A percentile compares a stretch with the other conserved stretches of the same genome.
phyloP scores from a whole-genome alignment of 2,113 vertebrate species.

The Rousettus leschenaultii region DNA sequence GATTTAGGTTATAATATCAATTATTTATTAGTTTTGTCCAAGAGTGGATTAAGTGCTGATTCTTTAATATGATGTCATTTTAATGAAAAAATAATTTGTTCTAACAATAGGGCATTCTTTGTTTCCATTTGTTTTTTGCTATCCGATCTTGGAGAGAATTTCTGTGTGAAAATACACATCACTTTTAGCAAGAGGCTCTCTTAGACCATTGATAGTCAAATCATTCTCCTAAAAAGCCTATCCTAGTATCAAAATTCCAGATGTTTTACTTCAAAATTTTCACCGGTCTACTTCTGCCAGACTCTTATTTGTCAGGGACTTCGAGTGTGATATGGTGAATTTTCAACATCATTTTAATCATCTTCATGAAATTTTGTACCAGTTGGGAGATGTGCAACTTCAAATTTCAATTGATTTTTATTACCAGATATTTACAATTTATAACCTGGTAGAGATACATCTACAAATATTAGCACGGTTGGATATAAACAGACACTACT shows the following conservation, averaged over 20 bases:
- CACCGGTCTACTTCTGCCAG: background rate
- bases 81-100: conserved; percentile 27
- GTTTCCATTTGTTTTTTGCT: conserved; percentile 21
- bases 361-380: background rate
- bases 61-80: conserved; percentile 1
- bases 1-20: background rate
- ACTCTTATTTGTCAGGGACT: background rate
- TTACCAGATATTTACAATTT: background rate
- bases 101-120: background rate
- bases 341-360: conserved; percentile 20
- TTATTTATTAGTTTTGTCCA: background rate
- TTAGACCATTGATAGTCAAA: conserved; percentile 12
- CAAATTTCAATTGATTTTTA: conserved; percentile 8
- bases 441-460: background rate
- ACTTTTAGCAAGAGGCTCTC: background rate
- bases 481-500: background rate
- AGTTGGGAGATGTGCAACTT: background rate
- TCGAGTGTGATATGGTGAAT: background rate
- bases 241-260: background rate
- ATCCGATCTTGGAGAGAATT: background rate
- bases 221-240: background rate
- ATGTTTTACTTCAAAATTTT: conserved; percentile 20
- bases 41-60: background rate
- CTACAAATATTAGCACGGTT: background rate
- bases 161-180: background rate